Evolutionary conservation across 1,140 invertebrate genomes (phyloP), one percentile per base, ranked within the genome.

Genomic region (Pachypsylla venusta): DNA sequence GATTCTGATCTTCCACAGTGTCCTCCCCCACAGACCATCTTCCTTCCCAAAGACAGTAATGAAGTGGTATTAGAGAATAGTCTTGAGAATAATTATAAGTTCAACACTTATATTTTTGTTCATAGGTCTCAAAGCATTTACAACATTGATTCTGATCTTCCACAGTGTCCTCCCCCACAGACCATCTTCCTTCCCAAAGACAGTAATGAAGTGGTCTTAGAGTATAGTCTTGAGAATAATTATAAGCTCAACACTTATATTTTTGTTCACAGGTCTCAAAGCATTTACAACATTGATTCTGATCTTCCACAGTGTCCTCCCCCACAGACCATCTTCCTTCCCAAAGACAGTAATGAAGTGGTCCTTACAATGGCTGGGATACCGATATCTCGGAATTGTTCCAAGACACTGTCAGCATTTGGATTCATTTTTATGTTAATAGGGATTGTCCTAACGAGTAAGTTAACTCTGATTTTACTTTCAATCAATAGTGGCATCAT

Each of bases 391-490:
- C 42, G 22, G n/a, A 48, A 48, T 22, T 48, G 42, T 22, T 48
- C 42, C 42, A 48, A 48, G n/a, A 48, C 42, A n/a, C 42, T 48
- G 42, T 48, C 42, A 3, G 42, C 42, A 3, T 48, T 48, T 22
- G 42, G 42, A 22, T 22, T 48, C n/a, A 48, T 48, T 22, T 48
- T 48, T 22, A 48, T 48, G 42, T 22, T 48, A n/a, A 48, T 48
- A 19, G 42, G 42, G 4, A 48, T 48, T 48, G 42, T 48, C 3
- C 42, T 48, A 48, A 48, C 42, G 42, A 48, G 42, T 48, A 48
- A 48, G 42, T 35, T 35, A 16, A n/a, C n/a, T n/a, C n/a, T n/a
- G n/a, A n/a, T n/a, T n/a, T n/a, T n/a, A n/a, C n/a, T n/a, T n/a
- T n/a, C n/a, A n/a, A n/a, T n/a, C n/a, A n/a, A n/a, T n/a, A n/a